Base-by-base conservation (phyloP, 2,797 vertebrate genomes). In the Carduelis carduelis region DNA sequence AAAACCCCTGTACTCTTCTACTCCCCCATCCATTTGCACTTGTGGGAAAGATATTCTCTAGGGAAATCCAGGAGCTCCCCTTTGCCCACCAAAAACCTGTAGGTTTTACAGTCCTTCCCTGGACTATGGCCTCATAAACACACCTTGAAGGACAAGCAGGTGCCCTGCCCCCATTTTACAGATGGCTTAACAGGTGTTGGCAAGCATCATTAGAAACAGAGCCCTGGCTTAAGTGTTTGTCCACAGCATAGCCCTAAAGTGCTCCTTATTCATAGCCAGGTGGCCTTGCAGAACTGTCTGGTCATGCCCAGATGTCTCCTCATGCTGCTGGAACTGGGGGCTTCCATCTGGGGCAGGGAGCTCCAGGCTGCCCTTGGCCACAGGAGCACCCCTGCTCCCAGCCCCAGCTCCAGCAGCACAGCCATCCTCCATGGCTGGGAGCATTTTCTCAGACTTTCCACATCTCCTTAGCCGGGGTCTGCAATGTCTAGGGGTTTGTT, bases 341-440 rank as follows among this genome's bases (percentile, higher is more conserved):
- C 13, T 70, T 28, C 30, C 27, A 49, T 8, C 11, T 49, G n/a
- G 61, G 14, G 24, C 47, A 23, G 7, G 47, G 52, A 55, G 47
- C 71, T 47, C 22, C 7, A 0, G 0, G 1, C 17, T 50, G 39
- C 32, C 11, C 32, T 46, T 0, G 2, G 52, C 27, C 53, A 22
- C 34, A 22, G 50, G n/a, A 12, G 41, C 46, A 52, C 6, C 26
- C 5, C 34, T 50, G 78, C 44, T 55, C 44, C 56, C 30, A 68
- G 23, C 8, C n/a, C 35, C 4, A 0, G 6, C 37, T 37, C 43
- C 14, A 5, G 14, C 0, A 0, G 64, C 49, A 84, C 66, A 80
- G 50, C 23, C 22, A 8, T 23, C 7, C 41, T 47, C 34, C 0
- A 3, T 30, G 66, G n/a, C 43, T 2, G 2, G 43, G 5, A 74